Evolutionary conservation across 92 coral and sea anemone genomes (phyloP).

Genomic region (Epizoanthus scotinus): DNA sequence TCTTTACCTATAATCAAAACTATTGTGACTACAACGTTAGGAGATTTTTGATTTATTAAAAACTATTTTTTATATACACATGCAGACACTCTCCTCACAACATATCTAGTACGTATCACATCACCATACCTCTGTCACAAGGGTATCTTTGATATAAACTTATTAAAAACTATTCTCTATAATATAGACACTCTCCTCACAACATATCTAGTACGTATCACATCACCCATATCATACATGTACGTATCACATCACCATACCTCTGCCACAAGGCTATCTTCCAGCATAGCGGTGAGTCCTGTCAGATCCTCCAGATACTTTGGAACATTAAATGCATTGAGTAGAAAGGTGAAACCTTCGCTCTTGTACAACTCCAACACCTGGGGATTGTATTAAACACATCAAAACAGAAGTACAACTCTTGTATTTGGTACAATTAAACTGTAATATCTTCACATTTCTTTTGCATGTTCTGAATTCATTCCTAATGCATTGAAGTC

Average conservation of each 20-base stretch:
- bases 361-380: conserved; percentile 68
- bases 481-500: too few relatives aligned
- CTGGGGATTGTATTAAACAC: conserved; percentile 36
- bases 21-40: too few relatives aligned
- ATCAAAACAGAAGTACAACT: neutral
- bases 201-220: neutral
- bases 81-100: too few relatives aligned
- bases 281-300: conserved; percentile 90
- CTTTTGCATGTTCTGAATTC: too few relatives aligned
- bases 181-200: conserved; percentile 1
- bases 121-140: too few relatives aligned
- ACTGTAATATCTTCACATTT: neutral
- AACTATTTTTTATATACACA: too few relatives aligned
- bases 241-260: conserved; percentile 47
- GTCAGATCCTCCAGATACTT: conserved; percentile 92
- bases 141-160: too few relatives aligned
- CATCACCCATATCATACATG: too few relatives aligned
- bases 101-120: too few relatives aligned
- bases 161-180: too few relatives aligned
- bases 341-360: conserved; percentile 91
- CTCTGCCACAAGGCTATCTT: conserved; percentile 90
- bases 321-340: conserved; percentile 88
- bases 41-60: too few relatives aligned
- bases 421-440: neutral
- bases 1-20: too few relatives aligned